Base-by-base conservation (phyloP, 2,888 invertebrate species). In the Archips crataeganus region DNA sequence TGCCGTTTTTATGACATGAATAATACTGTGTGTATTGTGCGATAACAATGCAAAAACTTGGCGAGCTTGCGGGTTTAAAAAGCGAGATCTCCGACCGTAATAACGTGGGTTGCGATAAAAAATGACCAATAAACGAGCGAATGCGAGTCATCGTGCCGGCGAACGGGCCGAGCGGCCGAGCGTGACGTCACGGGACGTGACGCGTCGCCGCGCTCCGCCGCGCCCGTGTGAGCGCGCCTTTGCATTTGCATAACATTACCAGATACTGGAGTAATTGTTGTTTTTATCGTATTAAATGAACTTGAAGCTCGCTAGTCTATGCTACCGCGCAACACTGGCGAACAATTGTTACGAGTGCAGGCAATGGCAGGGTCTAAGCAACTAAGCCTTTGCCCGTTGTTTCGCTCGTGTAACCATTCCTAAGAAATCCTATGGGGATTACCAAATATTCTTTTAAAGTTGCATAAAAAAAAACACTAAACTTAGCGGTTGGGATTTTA, bases 71-170 rank as follows among this genome's bases (percentile, higher is more conserved):
- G 87, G 87, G 86, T 89, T 88, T 87, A 89, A 90, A 82, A 91
- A 90, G 90, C 90, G 90, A 90, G 89, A 73, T 89, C 88, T 85
- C 83, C 84, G 84, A 84, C 85, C 84, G 87, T 84, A 84, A 73
- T 69, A 69, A 34, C 73, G 68, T 59, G 62, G 59, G 63, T 62
- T 77, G 81, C 81, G 87, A 88, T 89, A 90, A 89, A 86, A 80
- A 80, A 76, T 79, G 82, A 79, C 81, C 85, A 83, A 87, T 88
- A 87, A 86, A 85, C 86, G 83, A 87, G 86, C 85, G 87, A 86
- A 91, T 87, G 86, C 89, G 86, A 90, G 90, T 88, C 90, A 90
- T 88, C 87, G 86, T 85, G 88, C 83, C 88, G 86, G 87, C 87
- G 88, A 89, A 90, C 91, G 92, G 91, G 91, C 89, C 92, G 82